Conservation (phyloP, 1,140 invertebrate species). For the Oryzaephilus surinamensis region DNA sequence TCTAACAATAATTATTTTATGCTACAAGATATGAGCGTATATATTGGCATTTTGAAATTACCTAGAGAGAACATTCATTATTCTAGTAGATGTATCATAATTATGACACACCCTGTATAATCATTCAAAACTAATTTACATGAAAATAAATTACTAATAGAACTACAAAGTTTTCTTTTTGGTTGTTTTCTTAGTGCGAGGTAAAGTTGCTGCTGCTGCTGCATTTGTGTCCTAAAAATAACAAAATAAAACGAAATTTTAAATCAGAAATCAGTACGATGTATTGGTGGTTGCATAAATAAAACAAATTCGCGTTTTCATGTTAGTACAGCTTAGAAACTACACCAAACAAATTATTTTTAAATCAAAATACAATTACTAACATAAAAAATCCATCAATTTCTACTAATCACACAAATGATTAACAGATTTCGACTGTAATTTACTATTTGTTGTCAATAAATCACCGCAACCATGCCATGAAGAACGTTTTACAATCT, state of each 20-base stretch:
- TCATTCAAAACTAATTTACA: too few species aligned
- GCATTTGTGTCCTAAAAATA: neutral
- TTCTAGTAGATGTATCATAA: too few species aligned
- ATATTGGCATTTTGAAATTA: too few species aligned
- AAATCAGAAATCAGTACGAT: neutral
- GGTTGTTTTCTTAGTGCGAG: constrained; percentile 30
- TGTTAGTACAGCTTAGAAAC: neutral
- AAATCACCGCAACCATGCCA: constrained; percentile 6
- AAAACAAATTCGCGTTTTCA: too few species aligned
- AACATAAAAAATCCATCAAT: constrained; percentile 2
- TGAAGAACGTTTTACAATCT: constrained; percentile 15
- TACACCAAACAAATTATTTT: neutral
- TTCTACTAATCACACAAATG: constrained; percentile 11
- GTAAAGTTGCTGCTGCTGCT: constrained; percentile 34
- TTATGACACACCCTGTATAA: too few species aligned
- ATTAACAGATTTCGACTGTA: constrained; percentile 20
- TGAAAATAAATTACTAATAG: too few species aligned
- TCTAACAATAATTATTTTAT: too few species aligned
- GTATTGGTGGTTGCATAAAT: too few species aligned
- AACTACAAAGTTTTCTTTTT: constrained; percentile 36
- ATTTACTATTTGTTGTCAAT: constrained; percentile 8
- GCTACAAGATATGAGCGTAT: too few species aligned
- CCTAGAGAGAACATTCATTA: too few species aligned
- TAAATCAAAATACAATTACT: constrained; percentile 2
- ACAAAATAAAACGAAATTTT: constrained; percentile 1